Conservation (phyloP, 1,140 invertebrate genomes). For the Platyscapa corneri region DNA sequence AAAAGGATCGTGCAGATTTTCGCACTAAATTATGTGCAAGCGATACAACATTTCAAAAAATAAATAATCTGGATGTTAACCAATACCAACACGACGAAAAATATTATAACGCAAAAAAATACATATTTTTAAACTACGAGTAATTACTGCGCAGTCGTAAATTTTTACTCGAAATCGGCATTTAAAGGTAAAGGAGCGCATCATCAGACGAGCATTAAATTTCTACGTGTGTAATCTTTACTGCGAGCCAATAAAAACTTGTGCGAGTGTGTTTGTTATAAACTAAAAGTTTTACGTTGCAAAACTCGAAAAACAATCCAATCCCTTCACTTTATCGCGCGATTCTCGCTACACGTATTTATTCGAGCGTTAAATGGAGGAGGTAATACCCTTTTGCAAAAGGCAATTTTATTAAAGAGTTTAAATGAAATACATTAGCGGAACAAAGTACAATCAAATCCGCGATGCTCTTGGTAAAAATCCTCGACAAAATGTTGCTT, state of each 20-base stretch:
- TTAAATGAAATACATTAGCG: not conserved
- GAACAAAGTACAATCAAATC: not conserved
- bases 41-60: too few species aligned
- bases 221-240: slow-evolving; percentile 17
- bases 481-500: not conserved
- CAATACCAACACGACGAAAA: too few species aligned
- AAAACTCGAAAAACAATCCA: slow-evolving; percentile 15
- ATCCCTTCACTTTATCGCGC: slow-evolving; percentile 8
- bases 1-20: too few species aligned
- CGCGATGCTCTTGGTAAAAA: not conserved
- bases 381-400: not conserved
- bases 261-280: not conserved
- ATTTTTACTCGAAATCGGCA: not conserved
- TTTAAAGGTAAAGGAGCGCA: not conserved
- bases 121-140: too few species aligned
- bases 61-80: too few species aligned
- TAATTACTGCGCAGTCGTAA: not conserved
- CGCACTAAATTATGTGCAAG: too few species aligned
- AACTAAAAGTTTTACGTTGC: not conserved
- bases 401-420: slow-evolving; percentile 19
- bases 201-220: slow-evolving; percentile 1
- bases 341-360: not conserved
- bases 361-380: not conserved
- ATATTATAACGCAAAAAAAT: too few species aligned
- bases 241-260: slow-evolving; percentile 4